These are phyloP conservation scores for Enteromius fasciolatus DNA, from an alignment of 2,797 vertebrate species.

Conservation along the genomic window DNA sequence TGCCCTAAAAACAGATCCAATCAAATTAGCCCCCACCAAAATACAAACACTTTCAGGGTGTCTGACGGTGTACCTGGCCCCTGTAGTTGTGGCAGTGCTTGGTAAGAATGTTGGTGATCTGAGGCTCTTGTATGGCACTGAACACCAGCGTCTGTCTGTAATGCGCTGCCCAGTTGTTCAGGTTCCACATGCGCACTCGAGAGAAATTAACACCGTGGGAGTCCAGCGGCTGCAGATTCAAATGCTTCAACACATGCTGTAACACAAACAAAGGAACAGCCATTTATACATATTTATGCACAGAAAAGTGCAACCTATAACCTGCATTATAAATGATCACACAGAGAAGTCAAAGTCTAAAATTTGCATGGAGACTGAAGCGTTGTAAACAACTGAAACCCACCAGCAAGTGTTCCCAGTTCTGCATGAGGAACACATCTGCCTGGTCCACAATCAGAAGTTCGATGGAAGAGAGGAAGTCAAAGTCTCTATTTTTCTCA, in stretches of 20 bases:
- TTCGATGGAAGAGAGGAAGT: constrained; percentile 95
- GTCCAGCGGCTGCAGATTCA: constrained; percentile 80
- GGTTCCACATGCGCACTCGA: constrained; percentile 91
- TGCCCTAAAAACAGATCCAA: not conserved
- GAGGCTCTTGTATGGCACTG: constrained; percentile 89
- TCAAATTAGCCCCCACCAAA: not conserved
- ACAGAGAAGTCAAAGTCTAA: not conserved
- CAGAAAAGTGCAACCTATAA: no score
- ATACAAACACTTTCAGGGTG: not conserved
- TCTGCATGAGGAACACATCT: constrained; percentile 96
- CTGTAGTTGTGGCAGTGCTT: constrained; percentile 88
- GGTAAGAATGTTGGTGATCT: constrained; percentile 90
- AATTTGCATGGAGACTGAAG: not conserved
- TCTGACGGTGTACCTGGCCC: constrained; percentile 82
- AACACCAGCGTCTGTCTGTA: constrained; percentile 95
- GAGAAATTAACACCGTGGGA: constrained; percentile 83
- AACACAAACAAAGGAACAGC: constrained; percentile 9
- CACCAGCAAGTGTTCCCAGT: constrained; percentile 97
- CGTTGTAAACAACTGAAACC: constrained; percentile 1
- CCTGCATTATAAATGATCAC: not conserved
- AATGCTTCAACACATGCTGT: constrained; percentile 71
- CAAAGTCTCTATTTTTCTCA: constrained; percentile 90
- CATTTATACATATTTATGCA: not conserved
- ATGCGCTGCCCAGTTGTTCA: constrained; percentile 89
- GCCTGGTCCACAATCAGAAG: constrained; percentile 92